phyloP scores from a whole-genome alignment of 2,113 vertebrate genomes.

The Oncorhynchus mykiss region DNA sequence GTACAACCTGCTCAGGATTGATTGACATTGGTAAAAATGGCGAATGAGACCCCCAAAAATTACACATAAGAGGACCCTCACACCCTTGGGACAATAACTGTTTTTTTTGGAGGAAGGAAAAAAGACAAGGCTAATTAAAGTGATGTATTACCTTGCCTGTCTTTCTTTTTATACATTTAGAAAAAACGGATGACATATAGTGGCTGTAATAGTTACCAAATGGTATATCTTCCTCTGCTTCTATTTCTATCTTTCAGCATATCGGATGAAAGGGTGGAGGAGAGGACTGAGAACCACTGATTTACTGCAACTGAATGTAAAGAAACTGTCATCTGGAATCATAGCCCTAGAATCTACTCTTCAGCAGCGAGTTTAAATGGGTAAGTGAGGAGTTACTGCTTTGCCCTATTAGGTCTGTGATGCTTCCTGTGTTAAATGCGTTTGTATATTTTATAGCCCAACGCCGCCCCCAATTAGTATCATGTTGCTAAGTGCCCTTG shows the following conservation, averaged over 20 bases:
- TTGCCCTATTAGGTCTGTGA: conserved; percentile 54
- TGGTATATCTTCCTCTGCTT: conserved; percentile 1
- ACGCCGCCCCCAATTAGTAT: conserved; percentile 59
- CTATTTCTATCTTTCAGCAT: conserved; percentile 28
- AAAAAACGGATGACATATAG: conserved; percentile 15
- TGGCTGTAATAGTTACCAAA: conserved; percentile 24
- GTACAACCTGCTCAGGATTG: conserved; percentile 40
- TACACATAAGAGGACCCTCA: conserved; percentile 2
- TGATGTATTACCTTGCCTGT: conserved; percentile 31
- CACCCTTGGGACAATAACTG: conserved; percentile 5
- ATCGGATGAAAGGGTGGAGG: neutral
- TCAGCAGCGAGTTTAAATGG: neutral
- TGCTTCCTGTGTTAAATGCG: conserved; percentile 56
- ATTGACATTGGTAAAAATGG: conserved; percentile 42
- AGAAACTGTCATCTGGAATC: neutral
- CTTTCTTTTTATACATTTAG: conserved; percentile 4
- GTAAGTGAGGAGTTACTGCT: conserved; percentile 42
- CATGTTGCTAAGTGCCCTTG: conserved; percentile 58
- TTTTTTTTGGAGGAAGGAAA: conserved; percentile 8
- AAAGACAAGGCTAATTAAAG: conserved; percentile 17
- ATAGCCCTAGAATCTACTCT: neutral
- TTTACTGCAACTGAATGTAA: neutral
- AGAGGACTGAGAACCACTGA: neutral
- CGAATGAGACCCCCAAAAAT: conserved; percentile 29
- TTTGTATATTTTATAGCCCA: conserved; percentile 60